phyloP scores from a whole-genome alignment of 2,888 invertebrate species.

The Troglohyphantes excavatus region DNA sequence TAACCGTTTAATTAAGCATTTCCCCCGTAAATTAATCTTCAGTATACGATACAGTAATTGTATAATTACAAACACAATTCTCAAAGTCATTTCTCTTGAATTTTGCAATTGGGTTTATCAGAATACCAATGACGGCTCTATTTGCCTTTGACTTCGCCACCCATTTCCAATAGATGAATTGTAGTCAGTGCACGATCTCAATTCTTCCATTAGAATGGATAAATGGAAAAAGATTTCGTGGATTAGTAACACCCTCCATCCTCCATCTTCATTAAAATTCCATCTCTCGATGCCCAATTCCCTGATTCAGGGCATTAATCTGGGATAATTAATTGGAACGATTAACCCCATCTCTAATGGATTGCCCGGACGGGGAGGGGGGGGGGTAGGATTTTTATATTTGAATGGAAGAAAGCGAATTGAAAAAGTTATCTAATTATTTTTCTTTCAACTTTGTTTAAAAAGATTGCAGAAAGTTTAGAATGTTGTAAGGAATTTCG shows the following conservation, averaged over 20 bases:
- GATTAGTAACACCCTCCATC: slow-evolving; percentile 17
- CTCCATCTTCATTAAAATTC: slow-evolving; percentile 65
- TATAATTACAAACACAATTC: too few species aligned
- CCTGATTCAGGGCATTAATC: slow-evolving; percentile 38
- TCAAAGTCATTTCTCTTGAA: background rate
- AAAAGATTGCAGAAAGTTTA: too few species aligned
- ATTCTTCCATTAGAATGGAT: slow-evolving; percentile 16
- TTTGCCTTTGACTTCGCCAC: background rate
- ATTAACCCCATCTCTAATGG: slow-evolving; percentile 27
- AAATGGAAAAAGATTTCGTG: slow-evolving; percentile 40
- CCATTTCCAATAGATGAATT: background rate
- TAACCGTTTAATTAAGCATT: too few species aligned
- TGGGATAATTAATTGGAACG: slow-evolving; percentile 48
- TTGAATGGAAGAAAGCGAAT: background rate
- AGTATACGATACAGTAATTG: too few species aligned
- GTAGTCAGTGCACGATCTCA: background rate
- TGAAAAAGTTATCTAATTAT: background rate
- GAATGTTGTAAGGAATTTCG: too few species aligned
- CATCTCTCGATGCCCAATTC: slow-evolving; percentile 34
- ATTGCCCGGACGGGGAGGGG: background rate
- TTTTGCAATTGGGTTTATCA: background rate
- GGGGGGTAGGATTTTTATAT: background rate
- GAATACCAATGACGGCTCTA: background rate
- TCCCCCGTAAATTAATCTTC: too few species aligned
- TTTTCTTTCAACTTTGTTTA: too few species aligned